Percentiles rank a stretch among this genome's conserved stretches.
These are phyloP conservation scores for Onthophagus taurus DNA, from an alignment of 1,140 invertebrate species.

Conservation along the genomic window DNA sequence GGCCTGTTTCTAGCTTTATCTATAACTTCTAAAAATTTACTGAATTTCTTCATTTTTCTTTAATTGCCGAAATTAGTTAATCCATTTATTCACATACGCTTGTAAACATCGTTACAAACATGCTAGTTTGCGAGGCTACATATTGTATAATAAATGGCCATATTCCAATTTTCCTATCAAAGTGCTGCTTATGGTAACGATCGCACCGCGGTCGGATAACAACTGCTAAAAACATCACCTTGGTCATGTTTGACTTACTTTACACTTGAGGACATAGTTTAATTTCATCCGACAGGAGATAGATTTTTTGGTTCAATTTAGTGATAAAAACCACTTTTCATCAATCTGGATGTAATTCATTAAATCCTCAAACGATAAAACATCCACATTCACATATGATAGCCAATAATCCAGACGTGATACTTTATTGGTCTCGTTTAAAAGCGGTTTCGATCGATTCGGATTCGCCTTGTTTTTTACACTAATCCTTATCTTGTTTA, in stretches of 20 bases:
- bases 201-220: too few relatives aligned
- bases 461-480: too few relatives aligned
- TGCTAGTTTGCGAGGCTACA: neutral
- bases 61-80: too few relatives aligned
- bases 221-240: neutral
- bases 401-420: constrained; percentile 5
- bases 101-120: neutral
- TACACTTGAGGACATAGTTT: too few relatives aligned
- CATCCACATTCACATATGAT: neutral
- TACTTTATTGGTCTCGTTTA: constrained; percentile 10
- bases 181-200: constrained; percentile 8
- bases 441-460: too few relatives aligned
- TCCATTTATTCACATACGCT: too few relatives aligned
- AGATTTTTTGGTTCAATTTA: constrained; percentile 9
- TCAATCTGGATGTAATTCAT: constrained; percentile 8
- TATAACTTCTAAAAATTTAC: too few relatives aligned
- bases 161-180: constrained; percentile 6
- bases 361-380: constrained; percentile 11
- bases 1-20: too few relatives aligned
- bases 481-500: too few relatives aligned
- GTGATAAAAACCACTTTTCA: constrained; percentile 11
- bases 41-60: too few relatives aligned
- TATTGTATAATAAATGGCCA: neutral
- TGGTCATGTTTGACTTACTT: constrained; percentile 10
- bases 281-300: constrained; percentile 5